phyloP scores from a whole-genome alignment of 2,888 invertebrate genomes.

The Heliconius erato region DNA sequence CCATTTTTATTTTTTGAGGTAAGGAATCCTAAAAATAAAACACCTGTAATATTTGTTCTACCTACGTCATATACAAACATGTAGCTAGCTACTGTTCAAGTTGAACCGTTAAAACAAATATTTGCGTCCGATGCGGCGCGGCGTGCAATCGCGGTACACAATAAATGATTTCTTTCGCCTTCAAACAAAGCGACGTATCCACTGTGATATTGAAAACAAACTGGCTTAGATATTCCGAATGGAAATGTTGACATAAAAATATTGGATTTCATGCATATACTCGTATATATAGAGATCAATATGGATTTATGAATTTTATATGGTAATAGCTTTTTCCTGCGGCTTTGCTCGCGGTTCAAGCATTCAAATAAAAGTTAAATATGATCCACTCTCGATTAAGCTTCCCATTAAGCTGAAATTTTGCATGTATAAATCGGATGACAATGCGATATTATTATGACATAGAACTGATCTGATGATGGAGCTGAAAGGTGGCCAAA shows the following conservation, averaged over 20 bases:
- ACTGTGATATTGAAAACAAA: constrained; percentile 54
- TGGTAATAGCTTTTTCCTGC: no score
- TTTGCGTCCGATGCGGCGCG: constrained; percentile 27
- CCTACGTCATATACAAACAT: not conserved
- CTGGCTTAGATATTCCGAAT: constrained; percentile 40
- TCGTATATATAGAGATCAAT: not conserved
- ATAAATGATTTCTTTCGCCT: constrained; percentile 44
- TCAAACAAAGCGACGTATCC: constrained; percentile 52
- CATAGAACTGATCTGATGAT: no score
- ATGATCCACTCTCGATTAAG: no score
- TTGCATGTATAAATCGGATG: no score
- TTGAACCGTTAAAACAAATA: constrained; percentile 19
- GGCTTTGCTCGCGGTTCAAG: no score
- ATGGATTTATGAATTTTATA: not conserved
- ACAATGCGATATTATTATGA: no score
- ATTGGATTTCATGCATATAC: constrained; percentile 33
- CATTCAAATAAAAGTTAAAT: no score
- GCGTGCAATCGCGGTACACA: constrained; percentile 45
- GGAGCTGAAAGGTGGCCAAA: no score
- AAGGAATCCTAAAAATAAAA: no score
- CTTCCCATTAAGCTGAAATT: no score
- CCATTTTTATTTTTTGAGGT: no score
- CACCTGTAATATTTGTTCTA: not conserved
- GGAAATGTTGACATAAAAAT: constrained; percentile 46
- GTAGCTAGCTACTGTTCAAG: constrained; percentile 1